A percentile compares a stretch with the other conserved stretches of the same genome.
phyloP scores from a whole-genome alignment of 2,797 vertebrate species.

The Fringilla coelebs region DNA sequence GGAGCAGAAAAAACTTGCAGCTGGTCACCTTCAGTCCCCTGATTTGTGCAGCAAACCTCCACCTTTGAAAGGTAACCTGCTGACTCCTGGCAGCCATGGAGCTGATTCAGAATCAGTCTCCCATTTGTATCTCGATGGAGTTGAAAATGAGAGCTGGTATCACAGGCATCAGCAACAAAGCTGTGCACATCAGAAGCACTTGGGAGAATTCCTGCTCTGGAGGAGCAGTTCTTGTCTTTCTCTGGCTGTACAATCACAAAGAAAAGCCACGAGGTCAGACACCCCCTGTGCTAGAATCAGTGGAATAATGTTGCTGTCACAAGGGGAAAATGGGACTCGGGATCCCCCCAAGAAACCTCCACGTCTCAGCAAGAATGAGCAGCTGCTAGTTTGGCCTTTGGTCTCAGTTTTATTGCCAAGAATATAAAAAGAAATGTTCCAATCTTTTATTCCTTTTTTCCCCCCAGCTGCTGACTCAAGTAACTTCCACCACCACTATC shows the following conservation, averaged over 20 bases:
- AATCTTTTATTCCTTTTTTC: slow-evolving; percentile 28
- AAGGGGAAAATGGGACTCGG: not conserved
- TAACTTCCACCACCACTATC: not conserved
- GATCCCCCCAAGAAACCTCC: not conserved
- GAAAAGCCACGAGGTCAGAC: not conserved
- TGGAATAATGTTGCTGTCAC: not conserved
- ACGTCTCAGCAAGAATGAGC: slow-evolving; percentile 8
- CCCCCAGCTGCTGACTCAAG: slow-evolving; percentile 40
- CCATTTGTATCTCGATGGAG: not conserved
- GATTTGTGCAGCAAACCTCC: not conserved
- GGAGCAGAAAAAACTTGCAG: not conserved
- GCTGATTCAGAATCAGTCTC: not conserved
- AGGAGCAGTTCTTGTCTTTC: not conserved
- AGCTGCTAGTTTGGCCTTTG: slow-evolving; percentile 56
- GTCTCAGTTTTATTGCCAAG: slow-evolving; percentile 40
- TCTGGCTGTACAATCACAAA: not conserved
- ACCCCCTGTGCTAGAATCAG: not conserved
- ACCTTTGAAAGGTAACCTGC: not conserved
- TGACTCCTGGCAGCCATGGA: not conserved
- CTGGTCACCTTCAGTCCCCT: not conserved
- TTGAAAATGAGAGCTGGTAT: not conserved
- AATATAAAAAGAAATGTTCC: slow-evolving; percentile 45
- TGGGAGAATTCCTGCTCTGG: not conserved
- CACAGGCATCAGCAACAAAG: not conserved
- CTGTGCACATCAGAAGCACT: not conserved